These are phyloP conservation scores for Dichetophora obliterata DNA, from an alignment of 2,888 invertebrate genomes.

Conservation along the genomic window DNA sequence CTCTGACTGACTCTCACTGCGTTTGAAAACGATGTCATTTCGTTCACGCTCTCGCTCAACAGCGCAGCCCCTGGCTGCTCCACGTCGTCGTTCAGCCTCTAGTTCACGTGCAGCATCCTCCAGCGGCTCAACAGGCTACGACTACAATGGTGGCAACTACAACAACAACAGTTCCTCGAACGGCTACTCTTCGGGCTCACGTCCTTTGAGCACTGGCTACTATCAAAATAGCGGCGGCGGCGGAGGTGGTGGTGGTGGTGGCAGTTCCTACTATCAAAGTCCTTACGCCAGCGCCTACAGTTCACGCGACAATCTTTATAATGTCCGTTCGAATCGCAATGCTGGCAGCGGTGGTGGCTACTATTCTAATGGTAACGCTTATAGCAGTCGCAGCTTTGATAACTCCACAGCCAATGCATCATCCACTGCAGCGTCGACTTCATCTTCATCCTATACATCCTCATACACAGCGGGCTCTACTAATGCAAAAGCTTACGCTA, in stretches of 20 bases:
- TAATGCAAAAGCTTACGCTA: slow-evolving; percentile 26
- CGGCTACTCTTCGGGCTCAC: slow-evolving; percentile 51
- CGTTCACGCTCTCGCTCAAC: slow-evolving; percentile 68
- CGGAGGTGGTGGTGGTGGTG: slow-evolving; percentile 43
- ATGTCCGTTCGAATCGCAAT: slow-evolving; percentile 49
- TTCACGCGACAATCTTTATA: slow-evolving; percentile 67
- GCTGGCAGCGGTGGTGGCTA: slow-evolving; percentile 56
- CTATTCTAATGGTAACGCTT: slow-evolving; percentile 60
- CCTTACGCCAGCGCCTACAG: slow-evolving; percentile 66
- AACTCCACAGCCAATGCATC: slow-evolving; percentile 43
- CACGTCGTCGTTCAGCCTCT: slow-evolving; percentile 71
- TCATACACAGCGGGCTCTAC: slow-evolving; percentile 21
- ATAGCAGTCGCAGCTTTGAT: slow-evolving; percentile 55
- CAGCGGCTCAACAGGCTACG: slow-evolving; percentile 47
- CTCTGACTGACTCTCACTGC: no score
- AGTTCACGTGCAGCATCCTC: slow-evolving; percentile 69
- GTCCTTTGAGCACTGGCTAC: slow-evolving; percentile 67
- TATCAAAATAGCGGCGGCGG: slow-evolving; percentile 56
- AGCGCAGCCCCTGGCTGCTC: slow-evolving; percentile 68
- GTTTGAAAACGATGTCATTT: slow-evolving; percentile 64
- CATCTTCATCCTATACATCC: slow-evolving; percentile 35
- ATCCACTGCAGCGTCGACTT: slow-evolving; percentile 18
- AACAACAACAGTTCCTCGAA: slow-evolving; percentile 51
- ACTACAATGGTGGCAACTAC: slow-evolving; percentile 52
- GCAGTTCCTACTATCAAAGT: slow-evolving; percentile 61